Conservation (phyloP, 2,888 invertebrate species). For the Fragum sueziense region DNA sequence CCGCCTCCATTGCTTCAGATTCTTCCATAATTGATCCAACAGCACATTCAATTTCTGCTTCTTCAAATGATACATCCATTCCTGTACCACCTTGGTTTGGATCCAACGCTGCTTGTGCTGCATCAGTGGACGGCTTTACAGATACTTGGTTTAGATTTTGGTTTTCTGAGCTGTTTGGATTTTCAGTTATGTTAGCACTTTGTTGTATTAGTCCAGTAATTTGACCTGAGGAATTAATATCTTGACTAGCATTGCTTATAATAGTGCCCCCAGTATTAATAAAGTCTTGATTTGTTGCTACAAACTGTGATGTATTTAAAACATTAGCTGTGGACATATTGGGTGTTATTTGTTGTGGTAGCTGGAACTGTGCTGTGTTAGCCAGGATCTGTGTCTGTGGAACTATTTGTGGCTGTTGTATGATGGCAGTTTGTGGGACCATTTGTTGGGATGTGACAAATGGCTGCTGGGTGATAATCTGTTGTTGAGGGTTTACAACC, state of each 20-base stretch:
- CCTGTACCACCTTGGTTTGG: constrained; percentile 30
- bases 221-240: constrained; percentile 47
- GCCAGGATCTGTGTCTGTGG: constrained; percentile 49
- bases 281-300: constrained; percentile 1
- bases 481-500: constrained; percentile 51
- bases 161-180: neutral
- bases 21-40: constrained; percentile 58
- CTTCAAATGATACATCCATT: constrained; percentile 32
- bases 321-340: neutral
- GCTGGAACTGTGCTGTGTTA: constrained; percentile 49
- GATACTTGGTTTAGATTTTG: constrained; percentile 6
- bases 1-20: constrained; percentile 33
- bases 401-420: constrained; percentile 37
- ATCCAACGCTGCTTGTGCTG: neutral
- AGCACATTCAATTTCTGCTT: constrained; percentile 55
- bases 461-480: constrained; percentile 46
- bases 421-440: constrained; percentile 43
- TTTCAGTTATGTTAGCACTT: neutral
- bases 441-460: constrained; percentile 42
- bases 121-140: constrained; percentile 52
- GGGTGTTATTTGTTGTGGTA: constrained; percentile 38
- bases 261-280: neutral
- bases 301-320: constrained; percentile 1
- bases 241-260: constrained; percentile 54
- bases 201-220: neutral